Percentiles rank a stretch among this genome's conserved stretches.
Conservation (phyloP, 2,888 invertebrate genomes). For the Amphimallon solstitiale region DNA sequence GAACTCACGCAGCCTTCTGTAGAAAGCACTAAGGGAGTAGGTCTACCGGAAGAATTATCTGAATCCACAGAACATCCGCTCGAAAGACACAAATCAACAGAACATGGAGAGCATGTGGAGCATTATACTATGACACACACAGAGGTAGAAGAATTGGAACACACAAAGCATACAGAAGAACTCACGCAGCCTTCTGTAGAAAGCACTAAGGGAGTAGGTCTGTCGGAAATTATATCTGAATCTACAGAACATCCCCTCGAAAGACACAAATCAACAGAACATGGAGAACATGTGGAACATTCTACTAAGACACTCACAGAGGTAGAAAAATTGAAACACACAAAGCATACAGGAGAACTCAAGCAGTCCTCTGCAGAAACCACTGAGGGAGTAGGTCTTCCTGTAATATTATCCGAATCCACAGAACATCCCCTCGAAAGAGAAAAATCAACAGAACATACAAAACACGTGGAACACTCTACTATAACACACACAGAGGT, state of each 20-base stretch:
- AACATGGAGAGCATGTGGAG: neutral
- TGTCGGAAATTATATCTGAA: no score
- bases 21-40: neutral
- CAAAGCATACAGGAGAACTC: neutral
- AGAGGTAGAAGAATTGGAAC: neutral
- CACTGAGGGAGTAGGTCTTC: neutral
- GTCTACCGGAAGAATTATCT: neutral
- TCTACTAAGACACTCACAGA: neutral
- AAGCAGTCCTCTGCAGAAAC: neutral
- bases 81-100: neutral
- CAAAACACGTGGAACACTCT: neutral
- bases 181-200: neutral
- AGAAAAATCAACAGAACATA: neutral
- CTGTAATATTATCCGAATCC: neutral
- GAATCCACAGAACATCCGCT: neutral
- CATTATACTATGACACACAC: neutral
- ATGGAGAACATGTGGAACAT: neutral
- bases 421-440: slow-evolving; percentile 1
- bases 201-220: neutral
- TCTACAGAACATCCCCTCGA: neutral
- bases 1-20: neutral
- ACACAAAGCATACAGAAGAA: neutral
- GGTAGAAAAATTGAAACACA: neutral
- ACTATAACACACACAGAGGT: slow-evolving; percentile 5
- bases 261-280: neutral